Base-by-base conservation (phyloP, 2,797 vertebrate genomes). In the Cheracebus regulus region DNA sequence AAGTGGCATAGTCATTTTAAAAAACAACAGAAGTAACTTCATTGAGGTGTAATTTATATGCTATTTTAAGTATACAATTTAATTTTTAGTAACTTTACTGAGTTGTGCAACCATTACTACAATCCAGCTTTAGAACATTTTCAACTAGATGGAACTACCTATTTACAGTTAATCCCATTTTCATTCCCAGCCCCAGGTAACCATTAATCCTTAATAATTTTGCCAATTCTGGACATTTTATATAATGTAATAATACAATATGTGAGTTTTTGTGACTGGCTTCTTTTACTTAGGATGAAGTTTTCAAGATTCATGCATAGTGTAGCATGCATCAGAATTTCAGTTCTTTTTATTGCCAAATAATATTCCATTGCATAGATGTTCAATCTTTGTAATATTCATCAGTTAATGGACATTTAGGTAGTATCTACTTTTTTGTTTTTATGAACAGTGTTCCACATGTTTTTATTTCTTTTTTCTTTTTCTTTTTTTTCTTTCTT, bases 391-490 rank as follows among this genome's bases (percentile, higher is more conserved):
- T 67, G 78, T 48, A 57, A 39, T 90, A 0, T 36, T 84, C 5
- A 48, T 61, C 61, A 75, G 33, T 48, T 55, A 82, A 75, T 57
- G 58, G 41, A 44, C 41, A 36, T 89, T 73, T 89, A 67, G 58
- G 7, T 78, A 78, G 30, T 84, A 26, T 72, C 28, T 13, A 36
- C 55, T 70, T 58, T 87, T 57, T 46, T 57, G 39, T 44, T 85
- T 1, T 88, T 78, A 30, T 48, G 30, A 86, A 67, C 88, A 48
- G 55, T 85, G 26, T n/a, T 50, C 33, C n/a, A 52, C 20, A 7
- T 78, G 39, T 61, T 95, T 70, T 70, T 72, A 33, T 97, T 89
- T 95, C 61, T 86, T 90, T 67, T 33, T 64, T 33, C 15, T 64
- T 64, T 33, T 14, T 14, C 30, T 58, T 7, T 33, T 67, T 33